Conservation (phyloP, 2,113 vertebrate species). For the Clinocottus analis region DNA sequence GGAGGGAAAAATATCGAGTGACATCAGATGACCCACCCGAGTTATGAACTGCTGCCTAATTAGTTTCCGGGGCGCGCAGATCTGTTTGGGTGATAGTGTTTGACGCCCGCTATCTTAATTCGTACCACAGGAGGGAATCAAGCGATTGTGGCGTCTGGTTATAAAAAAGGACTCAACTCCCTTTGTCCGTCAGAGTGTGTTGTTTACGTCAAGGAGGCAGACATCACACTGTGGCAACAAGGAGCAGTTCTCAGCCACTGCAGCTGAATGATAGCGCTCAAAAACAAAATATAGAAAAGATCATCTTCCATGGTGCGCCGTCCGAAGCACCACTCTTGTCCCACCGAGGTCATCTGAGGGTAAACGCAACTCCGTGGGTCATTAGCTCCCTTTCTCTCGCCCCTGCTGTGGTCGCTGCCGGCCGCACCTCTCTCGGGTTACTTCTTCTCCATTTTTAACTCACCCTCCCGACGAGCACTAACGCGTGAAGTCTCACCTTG, state of each 20-base stretch:
- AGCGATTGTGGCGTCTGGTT: conserved; percentile 3
- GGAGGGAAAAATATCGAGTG: background rate
- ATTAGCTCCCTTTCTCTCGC: background rate
- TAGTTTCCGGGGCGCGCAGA: background rate
- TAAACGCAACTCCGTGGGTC: background rate
- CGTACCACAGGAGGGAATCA: conserved; percentile 11
- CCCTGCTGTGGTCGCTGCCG: background rate
- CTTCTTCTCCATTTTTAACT: conserved; percentile 49
- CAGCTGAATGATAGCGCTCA: conserved; percentile 18
- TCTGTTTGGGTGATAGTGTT: conserved; percentile 2
- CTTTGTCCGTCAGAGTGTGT: conserved; percentile 15
- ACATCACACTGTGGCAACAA: conserved; percentile 8
- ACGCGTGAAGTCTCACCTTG: conserved; percentile 36
- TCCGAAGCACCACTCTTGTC: conserved; percentile 30
- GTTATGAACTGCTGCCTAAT: background rate
- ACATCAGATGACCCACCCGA: background rate
- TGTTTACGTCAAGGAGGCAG: conserved; percentile 34
- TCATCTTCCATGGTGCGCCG: background rate
- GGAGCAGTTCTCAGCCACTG: background rate
- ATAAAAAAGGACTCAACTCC: conserved; percentile 19
- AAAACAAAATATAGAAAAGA: background rate
- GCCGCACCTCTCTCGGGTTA: conserved; percentile 23
- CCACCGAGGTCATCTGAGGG: conserved; percentile 19
- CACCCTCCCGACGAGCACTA: conserved; percentile 24
- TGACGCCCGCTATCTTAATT: background rate